These are phyloP conservation scores for Emydoidea blandingii DNA, from an alignment of 2,797 vertebrate species.

Conservation along the genomic window DNA sequence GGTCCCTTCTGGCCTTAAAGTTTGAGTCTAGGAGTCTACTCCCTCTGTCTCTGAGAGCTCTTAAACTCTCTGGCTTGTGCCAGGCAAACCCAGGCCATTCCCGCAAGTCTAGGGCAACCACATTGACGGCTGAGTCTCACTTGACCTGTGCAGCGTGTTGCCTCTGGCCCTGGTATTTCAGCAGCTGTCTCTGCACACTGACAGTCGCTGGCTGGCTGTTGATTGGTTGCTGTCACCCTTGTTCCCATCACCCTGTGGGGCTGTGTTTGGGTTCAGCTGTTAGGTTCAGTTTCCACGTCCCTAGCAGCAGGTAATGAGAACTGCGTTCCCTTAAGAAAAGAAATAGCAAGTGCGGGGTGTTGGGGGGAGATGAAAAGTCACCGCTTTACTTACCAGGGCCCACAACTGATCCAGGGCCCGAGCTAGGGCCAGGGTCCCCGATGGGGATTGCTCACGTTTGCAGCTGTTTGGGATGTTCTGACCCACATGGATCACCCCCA, in stretches of 20 bases:
- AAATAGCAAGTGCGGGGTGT: neutral
- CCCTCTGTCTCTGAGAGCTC: too few species aligned
- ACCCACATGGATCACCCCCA: neutral
- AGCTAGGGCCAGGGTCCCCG: neutral
- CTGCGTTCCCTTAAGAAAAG: neutral
- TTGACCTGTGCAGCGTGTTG: neutral
- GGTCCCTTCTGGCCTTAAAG: neutral
- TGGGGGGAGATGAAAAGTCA: neutral
- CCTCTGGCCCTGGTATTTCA: neutral
- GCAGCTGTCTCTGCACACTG: neutral
- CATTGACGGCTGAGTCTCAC: neutral
- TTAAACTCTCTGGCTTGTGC: too few species aligned
- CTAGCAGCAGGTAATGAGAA: neutral
- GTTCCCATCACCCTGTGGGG: neutral
- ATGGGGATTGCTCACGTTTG: neutral
- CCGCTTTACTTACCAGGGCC: neutral
- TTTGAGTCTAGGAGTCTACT: neutral
- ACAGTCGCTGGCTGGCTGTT: neutral
- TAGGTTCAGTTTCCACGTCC: neutral
- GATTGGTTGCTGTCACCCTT: neutral
- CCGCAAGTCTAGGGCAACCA: neutral
- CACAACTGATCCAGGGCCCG: neutral
- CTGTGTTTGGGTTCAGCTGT: neutral
- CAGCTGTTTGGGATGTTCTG: neutral
- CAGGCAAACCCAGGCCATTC: neutral